Evolutionary conservation across 2,797 vertebrate species (phyloP).

Genomic region (Cirrhinus mrigala): DNA sequence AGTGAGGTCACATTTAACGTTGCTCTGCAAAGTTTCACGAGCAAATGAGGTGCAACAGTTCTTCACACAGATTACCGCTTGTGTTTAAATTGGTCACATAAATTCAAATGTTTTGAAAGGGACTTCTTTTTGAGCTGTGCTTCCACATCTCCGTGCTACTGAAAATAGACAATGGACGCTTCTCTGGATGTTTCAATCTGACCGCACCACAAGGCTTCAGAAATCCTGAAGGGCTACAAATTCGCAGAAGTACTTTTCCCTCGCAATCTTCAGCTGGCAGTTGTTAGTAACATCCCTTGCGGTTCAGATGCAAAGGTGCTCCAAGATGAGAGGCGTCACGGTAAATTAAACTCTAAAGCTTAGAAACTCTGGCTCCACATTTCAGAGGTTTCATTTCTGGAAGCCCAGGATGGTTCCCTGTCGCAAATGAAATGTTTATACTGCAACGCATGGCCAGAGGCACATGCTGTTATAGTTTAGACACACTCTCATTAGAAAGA

Average conservation of each 20-base stretch:
- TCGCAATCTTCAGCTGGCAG: not conserved
- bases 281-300: constrained; percentile 5
- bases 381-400: constrained; percentile 30
- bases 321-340: constrained; percentile 7
- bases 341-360: constrained; percentile 41
- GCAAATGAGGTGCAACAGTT: too few relatives aligned
- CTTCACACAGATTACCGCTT: not conserved
- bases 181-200: not conserved
- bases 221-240: not conserved
- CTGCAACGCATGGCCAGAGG: constrained; percentile 28
- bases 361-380: constrained; percentile 15
- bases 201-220: not conserved
- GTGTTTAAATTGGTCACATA: not conserved
- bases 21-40: not conserved
- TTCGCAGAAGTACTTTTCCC: constrained; percentile 2
- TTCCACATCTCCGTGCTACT: not conserved
- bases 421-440: constrained; percentile 44
- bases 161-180: not conserved
- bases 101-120: not conserved
- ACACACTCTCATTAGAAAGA: constrained; percentile 44
- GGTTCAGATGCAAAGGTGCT: constrained; percentile 12
- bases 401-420: not conserved
- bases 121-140: not conserved
- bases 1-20: not conserved
- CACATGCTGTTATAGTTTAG: constrained; percentile 36